phyloP scores from a whole-genome alignment of 2,113 vertebrate species.

The Pterophyllum scalare region DNA sequence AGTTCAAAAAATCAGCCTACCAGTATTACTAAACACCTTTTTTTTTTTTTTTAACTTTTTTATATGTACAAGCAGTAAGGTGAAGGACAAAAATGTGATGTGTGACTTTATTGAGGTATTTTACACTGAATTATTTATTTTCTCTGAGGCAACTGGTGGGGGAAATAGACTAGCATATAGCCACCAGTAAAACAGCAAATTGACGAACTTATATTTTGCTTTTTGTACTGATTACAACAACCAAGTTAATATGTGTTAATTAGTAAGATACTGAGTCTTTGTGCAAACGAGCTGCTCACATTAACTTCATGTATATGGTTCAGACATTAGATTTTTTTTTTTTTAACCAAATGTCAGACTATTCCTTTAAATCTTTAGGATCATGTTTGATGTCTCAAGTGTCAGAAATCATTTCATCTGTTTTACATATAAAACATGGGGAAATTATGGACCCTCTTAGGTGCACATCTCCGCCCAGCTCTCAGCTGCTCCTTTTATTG shows the following conservation, averaged over 20 bases:
- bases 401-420: not conserved
- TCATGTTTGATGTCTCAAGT: not conserved
- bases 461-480: not conserved
- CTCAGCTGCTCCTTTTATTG: slow-evolving; percentile 57
- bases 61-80: not conserved
- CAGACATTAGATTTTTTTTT: not conserved
- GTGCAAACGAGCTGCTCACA: not conserved
- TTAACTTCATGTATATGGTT: not conserved
- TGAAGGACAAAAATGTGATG: not conserved
- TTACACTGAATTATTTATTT: slow-evolving; percentile 4
- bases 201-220: not conserved
- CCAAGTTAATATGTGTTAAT: not conserved
- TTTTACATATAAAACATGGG: slow-evolving; percentile 6
- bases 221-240: not conserved
- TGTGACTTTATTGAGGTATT: not conserved
- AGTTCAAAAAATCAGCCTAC: not conserved
- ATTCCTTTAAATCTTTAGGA: not conserved
- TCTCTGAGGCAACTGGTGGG: slow-evolving; percentile 3
- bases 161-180: not conserved
- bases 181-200: not conserved
- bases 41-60: not conserved
- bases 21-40: not conserved
- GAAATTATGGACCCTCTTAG: not conserved
- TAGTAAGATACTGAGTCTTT: too few relatives aligned
- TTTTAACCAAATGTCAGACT: not conserved